Percentiles rank a stretch among this genome's conserved stretches.
phyloP scores from a whole-genome alignment of 2,113 vertebrate genomes.

The Delphinapterus leucas region DNA sequence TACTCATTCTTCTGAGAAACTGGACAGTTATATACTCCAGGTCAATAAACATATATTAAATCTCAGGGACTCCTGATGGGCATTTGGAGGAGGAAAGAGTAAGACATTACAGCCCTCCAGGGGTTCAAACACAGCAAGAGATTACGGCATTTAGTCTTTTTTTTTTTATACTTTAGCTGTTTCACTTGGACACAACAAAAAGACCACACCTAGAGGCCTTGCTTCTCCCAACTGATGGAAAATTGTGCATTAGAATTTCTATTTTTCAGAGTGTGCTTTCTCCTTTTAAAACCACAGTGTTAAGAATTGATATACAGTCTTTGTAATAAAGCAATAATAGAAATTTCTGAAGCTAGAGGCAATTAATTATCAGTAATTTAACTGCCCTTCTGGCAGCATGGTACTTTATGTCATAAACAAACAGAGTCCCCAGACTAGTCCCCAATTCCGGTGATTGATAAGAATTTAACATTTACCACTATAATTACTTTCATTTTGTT shows the following conservation, averaged over 20 bases:
- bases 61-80: neutral
- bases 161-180: neutral
- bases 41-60: neutral
- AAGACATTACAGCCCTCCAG: neutral
- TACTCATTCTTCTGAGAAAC: neutral
- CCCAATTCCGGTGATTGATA: neutral
- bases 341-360: neutral
- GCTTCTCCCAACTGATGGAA: neutral
- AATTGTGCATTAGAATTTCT: neutral
- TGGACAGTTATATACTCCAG: neutral
- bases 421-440: neutral
- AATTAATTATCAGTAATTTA: neutral
- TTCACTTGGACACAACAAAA: neutral
- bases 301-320: neutral
- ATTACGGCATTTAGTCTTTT: neutral
- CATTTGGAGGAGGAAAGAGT: neutral
- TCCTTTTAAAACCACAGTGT: neutral
- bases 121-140: neutral
- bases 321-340: neutral
- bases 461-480: neutral
- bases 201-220: neutral
- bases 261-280: neutral
- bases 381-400: neutral
- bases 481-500: constrained; percentile 40
- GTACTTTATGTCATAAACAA: neutral